Evolutionary conservation across 2,888 invertebrate genomes (phyloP).

Genomic region (Oscheius sp.): DNA sequence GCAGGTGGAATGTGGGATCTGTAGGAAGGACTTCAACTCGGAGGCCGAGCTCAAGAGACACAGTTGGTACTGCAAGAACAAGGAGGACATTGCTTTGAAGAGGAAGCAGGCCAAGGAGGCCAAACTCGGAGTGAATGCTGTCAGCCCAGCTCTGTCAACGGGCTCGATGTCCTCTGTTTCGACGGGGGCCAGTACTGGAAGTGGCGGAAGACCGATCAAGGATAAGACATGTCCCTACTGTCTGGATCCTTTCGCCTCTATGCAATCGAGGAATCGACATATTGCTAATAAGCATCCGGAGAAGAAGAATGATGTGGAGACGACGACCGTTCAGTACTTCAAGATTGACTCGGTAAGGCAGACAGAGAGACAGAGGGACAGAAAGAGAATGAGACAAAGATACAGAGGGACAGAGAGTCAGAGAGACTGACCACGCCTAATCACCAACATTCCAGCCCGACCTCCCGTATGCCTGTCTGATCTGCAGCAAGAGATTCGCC

Average conservation of each 20-base stretch:
- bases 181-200: not conserved
- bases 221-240: conserved; percentile 53
- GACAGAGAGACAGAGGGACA: not conserved
- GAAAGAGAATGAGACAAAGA: too few relatives aligned
- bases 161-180: conserved; percentile 2
- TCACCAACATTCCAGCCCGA: conserved; percentile 41
- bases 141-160: conserved; percentile 43
- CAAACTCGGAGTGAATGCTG: conserved; percentile 26
- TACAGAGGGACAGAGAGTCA: too few relatives aligned
- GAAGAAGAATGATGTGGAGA: conserved; percentile 40
- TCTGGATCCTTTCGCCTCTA: conserved; percentile 44
- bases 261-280: conserved; percentile 53
- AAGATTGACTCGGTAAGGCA: conserved; percentile 47
- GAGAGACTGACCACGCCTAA: too few relatives aligned
- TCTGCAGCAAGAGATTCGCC: conserved; percentile 53
- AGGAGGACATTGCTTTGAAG: conserved; percentile 36
- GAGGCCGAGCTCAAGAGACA: conserved; percentile 39
- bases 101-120: conserved; percentile 23
- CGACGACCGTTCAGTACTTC: conserved; percentile 39
- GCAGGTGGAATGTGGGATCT: conserved; percentile 1
- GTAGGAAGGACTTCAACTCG: not conserved
- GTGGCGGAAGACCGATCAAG: conserved; percentile 22
- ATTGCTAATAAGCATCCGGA: conserved; percentile 55
- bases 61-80: conserved; percentile 47
- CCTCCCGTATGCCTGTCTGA: conserved; percentile 47